Evolutionary conservation across 2,888 invertebrate species (phyloP).

Genomic region (Mimas tiliae): DNA sequence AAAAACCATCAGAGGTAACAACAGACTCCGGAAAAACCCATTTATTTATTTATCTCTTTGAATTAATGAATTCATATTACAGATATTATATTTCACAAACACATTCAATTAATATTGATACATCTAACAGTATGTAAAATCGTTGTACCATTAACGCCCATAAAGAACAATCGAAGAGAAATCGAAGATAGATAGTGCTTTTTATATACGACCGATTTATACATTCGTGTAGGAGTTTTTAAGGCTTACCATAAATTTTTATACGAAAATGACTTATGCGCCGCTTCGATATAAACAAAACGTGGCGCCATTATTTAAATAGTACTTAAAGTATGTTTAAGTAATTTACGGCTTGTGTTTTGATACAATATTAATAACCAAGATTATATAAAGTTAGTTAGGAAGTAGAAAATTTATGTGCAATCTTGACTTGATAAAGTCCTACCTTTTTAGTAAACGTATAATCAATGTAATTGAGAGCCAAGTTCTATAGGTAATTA

Average conservation of each 20-base stretch:
- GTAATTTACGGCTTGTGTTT: constrained; percentile 3
- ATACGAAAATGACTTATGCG: constrained; percentile 8
- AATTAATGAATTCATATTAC: neutral
- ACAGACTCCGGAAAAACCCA: neutral
- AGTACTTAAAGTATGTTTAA: constrained; percentile 6
- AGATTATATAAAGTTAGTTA: neutral
- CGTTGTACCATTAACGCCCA: constrained; percentile 24
- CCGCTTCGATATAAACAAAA: constrained; percentile 8
- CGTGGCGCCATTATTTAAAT: constrained; percentile 15
- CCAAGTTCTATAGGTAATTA: neutral
- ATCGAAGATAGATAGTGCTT: constrained; percentile 34
- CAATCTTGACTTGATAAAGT: neutral
- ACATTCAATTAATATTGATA: neutral
- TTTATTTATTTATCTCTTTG: too few species aligned
- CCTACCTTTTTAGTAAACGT: too few species aligned
- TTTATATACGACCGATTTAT: constrained; percentile 31
- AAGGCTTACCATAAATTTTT: constrained; percentile 15
- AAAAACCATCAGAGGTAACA: neutral
- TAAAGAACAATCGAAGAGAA: constrained; percentile 42
- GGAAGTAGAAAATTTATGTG: neutral
- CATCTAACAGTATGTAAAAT: constrained; percentile 13
- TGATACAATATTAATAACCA: constrained; percentile 7
- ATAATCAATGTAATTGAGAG: too few species aligned
- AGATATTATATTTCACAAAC: neutral
- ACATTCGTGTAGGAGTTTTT: constrained; percentile 36